These are phyloP conservation scores for Campylomormyrus tamandua DNA, from an alignment of 2,113 vertebrate genomes.

Conservation along the genomic window DNA sequence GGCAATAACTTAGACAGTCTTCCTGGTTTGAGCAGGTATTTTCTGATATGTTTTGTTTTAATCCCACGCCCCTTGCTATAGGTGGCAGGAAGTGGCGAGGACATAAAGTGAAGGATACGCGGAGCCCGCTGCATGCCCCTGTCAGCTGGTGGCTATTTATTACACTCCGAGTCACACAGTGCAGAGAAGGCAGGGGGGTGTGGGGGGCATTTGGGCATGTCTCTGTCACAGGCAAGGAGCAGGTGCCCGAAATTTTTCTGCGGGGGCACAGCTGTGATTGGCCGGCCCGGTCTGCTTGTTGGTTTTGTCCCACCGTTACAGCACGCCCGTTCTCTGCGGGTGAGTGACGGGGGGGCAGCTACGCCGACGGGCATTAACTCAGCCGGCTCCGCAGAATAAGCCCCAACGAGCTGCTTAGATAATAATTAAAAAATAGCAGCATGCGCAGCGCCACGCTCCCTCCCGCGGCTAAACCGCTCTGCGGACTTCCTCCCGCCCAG, in stretches of 20 bases:
- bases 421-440: not conserved
- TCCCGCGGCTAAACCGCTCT: not conserved
- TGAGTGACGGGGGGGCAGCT: not conserved
- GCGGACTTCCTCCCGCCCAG: not conserved
- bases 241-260: not conserved
- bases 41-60: not conserved
- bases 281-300: not conserved
- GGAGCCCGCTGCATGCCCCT: not conserved
- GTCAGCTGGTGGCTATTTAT: constrained; percentile 4
- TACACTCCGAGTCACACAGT: not conserved
- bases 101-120: not conserved
- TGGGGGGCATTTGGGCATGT: not conserved
- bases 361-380: not conserved
- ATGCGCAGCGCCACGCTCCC: not conserved
- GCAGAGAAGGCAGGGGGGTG: not conserved
- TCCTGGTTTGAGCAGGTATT: not conserved
- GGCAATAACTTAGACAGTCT: not conserved
- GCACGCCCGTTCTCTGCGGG: not conserved
- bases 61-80: not conserved
- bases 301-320: not conserved
- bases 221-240: not conserved
- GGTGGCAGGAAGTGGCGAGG: not conserved
- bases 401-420: not conserved
- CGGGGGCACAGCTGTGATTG: not conserved
- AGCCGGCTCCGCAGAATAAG: not conserved